phyloP scores from a whole-genome alignment of 2,888 invertebrate genomes.

The Pantelozetes paolii region DNA sequence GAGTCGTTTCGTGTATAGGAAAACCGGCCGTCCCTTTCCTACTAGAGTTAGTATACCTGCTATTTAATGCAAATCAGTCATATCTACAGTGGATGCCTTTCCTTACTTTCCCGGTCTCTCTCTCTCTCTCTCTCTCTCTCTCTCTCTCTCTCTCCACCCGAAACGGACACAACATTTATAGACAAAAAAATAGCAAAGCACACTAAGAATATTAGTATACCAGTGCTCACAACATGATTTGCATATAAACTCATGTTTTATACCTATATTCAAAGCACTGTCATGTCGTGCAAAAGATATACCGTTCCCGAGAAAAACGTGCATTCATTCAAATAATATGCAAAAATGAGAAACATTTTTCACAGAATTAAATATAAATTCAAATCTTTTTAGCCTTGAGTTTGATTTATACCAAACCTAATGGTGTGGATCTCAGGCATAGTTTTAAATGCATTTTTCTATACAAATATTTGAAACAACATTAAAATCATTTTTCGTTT shows the following conservation, averaged over 20 bases:
- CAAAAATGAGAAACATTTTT: not conserved
- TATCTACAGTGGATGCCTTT: no score
- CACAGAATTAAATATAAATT: not conserved
- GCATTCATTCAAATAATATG: not conserved
- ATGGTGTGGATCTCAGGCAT: no score
- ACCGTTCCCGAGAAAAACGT: not conserved
- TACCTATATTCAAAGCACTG: not conserved
- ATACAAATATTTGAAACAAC: no score
- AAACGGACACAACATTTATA: not conserved
- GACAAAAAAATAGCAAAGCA: not conserved
- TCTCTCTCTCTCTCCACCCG: not conserved
- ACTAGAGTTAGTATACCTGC: not conserved
- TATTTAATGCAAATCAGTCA: slow-evolving; percentile 10
- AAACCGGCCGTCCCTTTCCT: not conserved
- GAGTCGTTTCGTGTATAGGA: not conserved
- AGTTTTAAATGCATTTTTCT: no score
- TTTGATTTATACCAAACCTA: not conserved
- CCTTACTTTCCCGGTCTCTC: not conserved
- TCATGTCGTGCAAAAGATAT: not conserved
- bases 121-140: not conserved
- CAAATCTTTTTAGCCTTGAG: not conserved
- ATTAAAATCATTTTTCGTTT: no score
- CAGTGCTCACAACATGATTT: not conserved
- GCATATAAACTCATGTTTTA: not conserved
- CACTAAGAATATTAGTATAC: not conserved